A percentile compares a stretch with the other conserved stretches of the same genome.
phyloP scores from a whole-genome alignment of 1,140 invertebrate species.

The Drosophila kikkawai region DNA sequence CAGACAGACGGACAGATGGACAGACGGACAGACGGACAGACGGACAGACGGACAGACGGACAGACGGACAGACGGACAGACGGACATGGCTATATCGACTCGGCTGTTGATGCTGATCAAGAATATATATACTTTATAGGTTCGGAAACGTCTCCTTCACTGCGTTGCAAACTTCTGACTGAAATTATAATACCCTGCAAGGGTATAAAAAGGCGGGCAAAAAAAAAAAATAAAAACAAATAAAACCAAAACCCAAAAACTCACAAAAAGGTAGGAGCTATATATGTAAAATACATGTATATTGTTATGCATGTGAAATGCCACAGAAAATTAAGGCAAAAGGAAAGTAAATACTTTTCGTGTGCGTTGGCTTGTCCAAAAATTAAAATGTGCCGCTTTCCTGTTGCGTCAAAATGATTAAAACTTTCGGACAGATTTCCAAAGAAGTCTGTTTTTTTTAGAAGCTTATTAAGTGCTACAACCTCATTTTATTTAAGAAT shows the following conservation, averaged over 20 bases:
- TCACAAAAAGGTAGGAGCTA: conserved; percentile 33
- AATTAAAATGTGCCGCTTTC: conserved; percentile 8
- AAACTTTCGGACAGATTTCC: conserved; percentile 17
- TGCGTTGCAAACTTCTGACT: too few relatives aligned
- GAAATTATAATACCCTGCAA: too few relatives aligned
- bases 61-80: too few relatives aligned
- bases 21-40: too few relatives aligned
- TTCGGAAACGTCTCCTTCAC: too few relatives aligned
- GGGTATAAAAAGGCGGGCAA: conserved; percentile 47
- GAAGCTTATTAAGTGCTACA: conserved; percentile 3
- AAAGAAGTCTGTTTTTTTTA: neutral
- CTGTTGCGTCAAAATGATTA: conserved; percentile 19
- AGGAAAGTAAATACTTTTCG: conserved; percentile 34
- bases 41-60: too few relatives aligned
- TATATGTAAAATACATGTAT: conserved; percentile 20
- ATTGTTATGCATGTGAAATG: conserved; percentile 23
- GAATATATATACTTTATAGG: too few relatives aligned
- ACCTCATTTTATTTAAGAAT: neutral
- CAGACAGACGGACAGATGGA: too few relatives aligned
- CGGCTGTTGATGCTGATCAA: too few relatives aligned
- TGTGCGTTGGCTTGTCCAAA: conserved; percentile 9
- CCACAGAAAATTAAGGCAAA: conserved; percentile 26
- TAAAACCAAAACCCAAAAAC: conserved; percentile 5
- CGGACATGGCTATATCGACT: too few relatives aligned
- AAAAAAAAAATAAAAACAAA: conserved; percentile 8